Evolutionary conservation across 2,888 invertebrate species (phyloP).

Genomic region (Euspilapteryx auroguttella): DNA sequence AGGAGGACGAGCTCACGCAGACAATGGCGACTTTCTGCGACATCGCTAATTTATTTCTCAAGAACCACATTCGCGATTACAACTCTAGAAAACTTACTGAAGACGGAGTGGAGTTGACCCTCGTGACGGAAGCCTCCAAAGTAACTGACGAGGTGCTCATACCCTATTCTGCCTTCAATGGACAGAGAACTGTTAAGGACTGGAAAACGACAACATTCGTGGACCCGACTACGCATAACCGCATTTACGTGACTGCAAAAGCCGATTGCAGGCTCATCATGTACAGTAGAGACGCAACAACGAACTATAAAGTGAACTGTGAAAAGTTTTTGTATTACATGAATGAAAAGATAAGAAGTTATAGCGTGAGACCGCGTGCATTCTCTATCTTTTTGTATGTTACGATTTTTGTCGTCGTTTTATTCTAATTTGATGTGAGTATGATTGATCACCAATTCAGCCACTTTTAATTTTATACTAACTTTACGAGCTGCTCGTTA

Average conservation of each 20-base stretch:
- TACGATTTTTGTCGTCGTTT: too few relatives aligned
- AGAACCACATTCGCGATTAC: slow-evolving; percentile 33
- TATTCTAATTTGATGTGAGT: too few relatives aligned
- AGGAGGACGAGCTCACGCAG: slow-evolving; percentile 37
- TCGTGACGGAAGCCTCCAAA: slow-evolving; percentile 32
- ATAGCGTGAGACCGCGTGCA: too few relatives aligned
- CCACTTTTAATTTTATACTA: too few relatives aligned
- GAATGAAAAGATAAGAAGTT: slow-evolving; percentile 14
- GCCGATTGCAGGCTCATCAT: slow-evolving; percentile 38
- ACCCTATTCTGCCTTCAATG: slow-evolving; percentile 15
- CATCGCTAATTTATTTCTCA: slow-evolving; percentile 30
- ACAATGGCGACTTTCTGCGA: slow-evolving; percentile 31
- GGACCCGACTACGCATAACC: slow-evolving; percentile 30
- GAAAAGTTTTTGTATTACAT: slow-evolving; percentile 32
- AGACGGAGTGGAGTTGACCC: slow-evolving; percentile 34
- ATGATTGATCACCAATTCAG: too few relatives aligned
- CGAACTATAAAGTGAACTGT: slow-evolving; percentile 38
- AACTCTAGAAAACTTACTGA: slow-evolving; percentile 37
- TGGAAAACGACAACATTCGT: slow-evolving; percentile 33
- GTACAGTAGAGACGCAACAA: slow-evolving; percentile 37
- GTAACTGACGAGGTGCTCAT: slow-evolving; percentile 14
- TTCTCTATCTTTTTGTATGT: too few relatives aligned
- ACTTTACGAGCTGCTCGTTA: too few relatives aligned
- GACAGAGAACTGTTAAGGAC: slow-evolving; percentile 19
- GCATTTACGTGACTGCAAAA: slow-evolving; percentile 33